These are phyloP conservation scores for Sardinella longiceps DNA, from an alignment of 2,797 vertebrate genomes.

Conservation along the genomic window DNA sequence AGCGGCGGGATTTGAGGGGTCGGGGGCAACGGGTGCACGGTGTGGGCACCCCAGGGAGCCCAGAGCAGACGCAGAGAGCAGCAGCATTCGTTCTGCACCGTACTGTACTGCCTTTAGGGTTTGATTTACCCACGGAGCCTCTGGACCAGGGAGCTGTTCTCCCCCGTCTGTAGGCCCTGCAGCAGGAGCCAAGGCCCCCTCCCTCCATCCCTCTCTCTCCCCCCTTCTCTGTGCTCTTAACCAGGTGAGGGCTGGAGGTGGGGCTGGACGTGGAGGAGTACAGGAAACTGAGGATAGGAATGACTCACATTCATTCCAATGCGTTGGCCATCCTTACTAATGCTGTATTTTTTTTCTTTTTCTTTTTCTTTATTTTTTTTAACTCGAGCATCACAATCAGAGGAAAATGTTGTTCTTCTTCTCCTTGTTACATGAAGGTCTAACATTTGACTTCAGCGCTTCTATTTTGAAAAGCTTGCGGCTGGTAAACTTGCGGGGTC, in stretches of 20 bases:
- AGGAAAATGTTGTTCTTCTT: no score
- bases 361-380: no score
- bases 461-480: no score
- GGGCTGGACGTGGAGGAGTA: background rate
- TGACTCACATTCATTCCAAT: no score
- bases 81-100: background rate
- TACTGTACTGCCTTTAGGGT: background rate
- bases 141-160: background rate
- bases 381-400: no score
- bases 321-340: no score
- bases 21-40: no score
- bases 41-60: background rate
- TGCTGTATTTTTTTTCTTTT: no score
- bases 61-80: background rate
- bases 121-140: background rate
- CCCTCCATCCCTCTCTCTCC: background rate
- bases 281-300: background rate
- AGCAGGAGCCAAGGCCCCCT: background rate
- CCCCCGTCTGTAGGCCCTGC: background rate
- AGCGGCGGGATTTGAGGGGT: background rate
- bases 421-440: no score
- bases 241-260: background rate
- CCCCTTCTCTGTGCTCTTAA: background rate
- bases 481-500: no score
- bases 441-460: no score